Evolutionary conservation across 2,797 vertebrate genomes (phyloP).

Genomic region (Spondyliosoma cantharus): DNA sequence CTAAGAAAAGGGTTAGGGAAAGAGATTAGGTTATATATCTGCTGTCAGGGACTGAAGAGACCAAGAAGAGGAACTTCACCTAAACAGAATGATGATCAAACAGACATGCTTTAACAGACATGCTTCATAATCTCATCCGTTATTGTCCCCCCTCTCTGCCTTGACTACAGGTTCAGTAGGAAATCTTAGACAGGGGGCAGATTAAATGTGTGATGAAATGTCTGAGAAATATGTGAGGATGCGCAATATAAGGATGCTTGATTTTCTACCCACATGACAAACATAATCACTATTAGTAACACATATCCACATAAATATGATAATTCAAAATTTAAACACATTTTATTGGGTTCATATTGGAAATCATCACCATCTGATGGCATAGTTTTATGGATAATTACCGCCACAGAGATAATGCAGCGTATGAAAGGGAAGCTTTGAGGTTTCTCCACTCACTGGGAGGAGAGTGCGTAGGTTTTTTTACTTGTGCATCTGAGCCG

Average conservation of each 20-base stretch:
- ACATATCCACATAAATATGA: constrained; percentile 84
- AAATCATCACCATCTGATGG: constrained; percentile 83
- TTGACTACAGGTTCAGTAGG: constrained; percentile 80
- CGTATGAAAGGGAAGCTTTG: constrained; percentile 80
- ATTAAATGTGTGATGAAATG: constrained; percentile 86
- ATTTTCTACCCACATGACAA: constrained; percentile 82
- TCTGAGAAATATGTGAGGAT: constrained; percentile 83
- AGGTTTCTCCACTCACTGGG: constrained; percentile 77
- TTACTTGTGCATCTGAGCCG: constrained; percentile 73
- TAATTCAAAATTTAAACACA: constrained; percentile 83
- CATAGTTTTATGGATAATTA: constrained; percentile 84
- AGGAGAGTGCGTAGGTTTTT: constrained; percentile 81
- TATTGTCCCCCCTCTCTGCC: constrained; percentile 76
- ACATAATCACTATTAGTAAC: constrained; percentile 85
- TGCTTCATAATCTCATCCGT: constrained; percentile 83
- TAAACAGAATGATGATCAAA: constrained; percentile 85
- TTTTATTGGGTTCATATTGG: constrained; percentile 83
- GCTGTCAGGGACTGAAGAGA: constrained; percentile 84
- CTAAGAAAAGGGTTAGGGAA: constrained; percentile 83
- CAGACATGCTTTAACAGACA: constrained; percentile 86
- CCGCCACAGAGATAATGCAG: constrained; percentile 76
- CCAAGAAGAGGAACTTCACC: constrained; percentile 82
- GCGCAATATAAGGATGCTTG: constrained; percentile 74
- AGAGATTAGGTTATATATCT: constrained; percentile 85
- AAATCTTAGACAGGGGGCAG: constrained; percentile 83